Evolutionary conservation across 2,113 vertebrate species (phyloP).

Genomic region (Piaya cayana): DNA sequence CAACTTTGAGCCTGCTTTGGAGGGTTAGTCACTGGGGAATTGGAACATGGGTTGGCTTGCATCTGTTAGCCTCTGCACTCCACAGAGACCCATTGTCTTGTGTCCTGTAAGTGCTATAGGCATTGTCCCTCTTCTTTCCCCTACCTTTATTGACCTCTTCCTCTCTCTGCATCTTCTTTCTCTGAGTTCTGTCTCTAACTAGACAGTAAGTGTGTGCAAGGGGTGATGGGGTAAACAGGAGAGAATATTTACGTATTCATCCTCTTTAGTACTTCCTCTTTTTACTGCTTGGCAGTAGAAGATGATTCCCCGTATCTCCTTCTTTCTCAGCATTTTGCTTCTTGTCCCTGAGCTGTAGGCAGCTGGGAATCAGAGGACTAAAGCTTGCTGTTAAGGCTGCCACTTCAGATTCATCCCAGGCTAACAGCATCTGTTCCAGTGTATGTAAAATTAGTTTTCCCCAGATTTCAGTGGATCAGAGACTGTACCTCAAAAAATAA

Average conservation of each 20-base stretch:
- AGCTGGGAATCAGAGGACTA: not conserved
- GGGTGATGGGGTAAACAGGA: not conserved
- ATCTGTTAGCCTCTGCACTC: not conserved
- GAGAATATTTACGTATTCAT: not conserved
- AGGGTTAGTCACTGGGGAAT: not conserved
- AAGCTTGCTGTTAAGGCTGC: not conserved
- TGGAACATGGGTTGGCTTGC: not conserved
- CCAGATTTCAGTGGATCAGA: not conserved
- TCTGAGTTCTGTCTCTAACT: not conserved
- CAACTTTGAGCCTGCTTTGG: not conserved
- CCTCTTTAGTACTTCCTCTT: not conserved
- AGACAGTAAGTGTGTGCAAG: not conserved
- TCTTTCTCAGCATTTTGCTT: not conserved
- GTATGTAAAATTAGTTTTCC: not conserved
- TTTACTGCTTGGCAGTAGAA: not conserved
- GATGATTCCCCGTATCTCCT: not conserved
- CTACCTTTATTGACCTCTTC: not conserved
- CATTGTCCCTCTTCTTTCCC: not conserved
- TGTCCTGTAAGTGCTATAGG: not conserved
- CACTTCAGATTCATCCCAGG: not conserved
- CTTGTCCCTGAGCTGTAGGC: not conserved
- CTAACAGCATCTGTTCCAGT: not conserved
- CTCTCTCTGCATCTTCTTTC: not conserved
- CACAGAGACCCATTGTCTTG: not conserved
- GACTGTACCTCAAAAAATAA: not conserved